phyloP scores from a whole-genome alignment of 2,797 vertebrate species.

The Sebastiscus albofasciatus region DNA sequence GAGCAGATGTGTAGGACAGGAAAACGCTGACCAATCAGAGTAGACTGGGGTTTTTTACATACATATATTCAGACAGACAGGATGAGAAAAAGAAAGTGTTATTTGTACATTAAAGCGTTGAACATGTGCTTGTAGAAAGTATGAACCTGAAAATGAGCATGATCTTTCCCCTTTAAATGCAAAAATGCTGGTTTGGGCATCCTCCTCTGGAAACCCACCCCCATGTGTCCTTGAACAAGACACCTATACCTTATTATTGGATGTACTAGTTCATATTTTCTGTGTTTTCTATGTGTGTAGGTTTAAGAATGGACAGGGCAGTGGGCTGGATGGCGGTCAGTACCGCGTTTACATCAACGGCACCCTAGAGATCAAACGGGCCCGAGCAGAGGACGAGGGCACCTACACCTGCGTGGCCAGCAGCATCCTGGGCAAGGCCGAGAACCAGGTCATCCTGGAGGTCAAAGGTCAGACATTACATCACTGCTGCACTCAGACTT shows the following conservation, averaged over 20 bases:
- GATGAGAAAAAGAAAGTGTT: no score
- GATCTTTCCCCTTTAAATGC: background rate
- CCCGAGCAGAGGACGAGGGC: slow-evolving; percentile 91
- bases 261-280: background rate
- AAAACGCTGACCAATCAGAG: background rate
- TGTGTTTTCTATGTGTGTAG: slow-evolving; percentile 69
- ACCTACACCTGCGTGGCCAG: slow-evolving; percentile 96
- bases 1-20: background rate
- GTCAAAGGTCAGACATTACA: slow-evolving; percentile 91
- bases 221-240: background rate
- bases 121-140: background rate
- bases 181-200: background rate
- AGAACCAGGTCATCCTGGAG: slow-evolving; percentile 94
- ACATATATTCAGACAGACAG: background rate
- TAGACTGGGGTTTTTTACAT: background rate
- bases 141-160: background rate
- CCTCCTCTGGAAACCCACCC: background rate
- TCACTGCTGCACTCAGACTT: background rate
- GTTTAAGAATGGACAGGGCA: slow-evolving; percentile 99
- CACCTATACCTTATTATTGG: no score
- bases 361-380: slow-evolving; percentile 90
- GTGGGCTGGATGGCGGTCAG: slow-evolving; percentile 92
- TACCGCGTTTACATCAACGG: slow-evolving; percentile 92
- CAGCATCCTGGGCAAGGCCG: slow-evolving; percentile 91
- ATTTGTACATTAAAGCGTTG: background rate